Evolutionary conservation across 2,797 vertebrate species (phyloP).

Genomic region (Dryobates pubescens): DNA sequence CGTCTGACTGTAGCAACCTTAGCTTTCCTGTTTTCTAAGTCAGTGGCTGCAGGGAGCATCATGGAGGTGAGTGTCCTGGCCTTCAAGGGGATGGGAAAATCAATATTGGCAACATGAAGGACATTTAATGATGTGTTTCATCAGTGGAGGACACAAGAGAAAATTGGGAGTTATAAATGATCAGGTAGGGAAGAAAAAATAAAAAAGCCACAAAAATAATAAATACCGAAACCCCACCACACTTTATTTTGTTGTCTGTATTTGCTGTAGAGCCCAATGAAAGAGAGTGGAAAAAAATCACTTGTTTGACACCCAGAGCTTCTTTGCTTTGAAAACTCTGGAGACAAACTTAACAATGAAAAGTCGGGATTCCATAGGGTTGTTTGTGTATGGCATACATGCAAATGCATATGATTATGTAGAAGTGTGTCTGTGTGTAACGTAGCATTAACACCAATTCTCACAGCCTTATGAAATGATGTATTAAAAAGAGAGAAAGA

Average conservation of each 20-base stretch:
- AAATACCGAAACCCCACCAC: background rate
- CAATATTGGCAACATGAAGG: background rate
- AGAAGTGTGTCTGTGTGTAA: slow-evolving; percentile 68
- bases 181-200: background rate
- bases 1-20: background rate
- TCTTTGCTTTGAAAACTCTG: slow-evolving; percentile 54
- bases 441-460: slow-evolving; percentile 68
- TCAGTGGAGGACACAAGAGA: background rate
- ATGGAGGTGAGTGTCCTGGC: slow-evolving; percentile 6
- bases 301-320: background rate
- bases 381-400: slow-evolving; percentile 67
- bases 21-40: slow-evolving; percentile 29
- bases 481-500: slow-evolving; percentile 34
- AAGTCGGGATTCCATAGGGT: slow-evolving; percentile 36
- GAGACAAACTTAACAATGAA: slow-evolving; percentile 58
- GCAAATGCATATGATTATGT: slow-evolving; percentile 63
- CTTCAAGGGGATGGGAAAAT: slow-evolving; percentile 41
- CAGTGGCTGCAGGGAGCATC: slow-evolving; percentile 9
- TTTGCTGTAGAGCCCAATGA: background rate
- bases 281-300: background rate
- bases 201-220: background rate
- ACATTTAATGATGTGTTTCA: background rate
- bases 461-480: slow-evolving; percentile 65
- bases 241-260: background rate
- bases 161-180: background rate